Evolutionary conservation across 2,888 invertebrate genomes (phyloP).

Genomic region (Poecilus cupreus): DNA sequence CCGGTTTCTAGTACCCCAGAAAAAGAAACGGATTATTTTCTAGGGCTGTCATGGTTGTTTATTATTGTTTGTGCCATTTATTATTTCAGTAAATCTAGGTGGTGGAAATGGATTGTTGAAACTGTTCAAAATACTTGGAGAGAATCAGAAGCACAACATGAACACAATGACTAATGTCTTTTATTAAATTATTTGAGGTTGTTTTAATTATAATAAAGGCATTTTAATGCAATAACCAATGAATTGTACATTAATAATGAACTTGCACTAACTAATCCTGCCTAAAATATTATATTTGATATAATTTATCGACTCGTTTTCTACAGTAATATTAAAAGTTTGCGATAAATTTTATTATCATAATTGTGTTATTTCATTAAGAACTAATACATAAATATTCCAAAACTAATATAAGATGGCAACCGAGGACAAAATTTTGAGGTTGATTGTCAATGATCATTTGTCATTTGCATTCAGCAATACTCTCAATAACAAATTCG

Average conservation of each 20-base stretch:
- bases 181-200: constrained; percentile 61
- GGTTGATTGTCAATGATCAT: background rate
- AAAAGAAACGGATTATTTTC: constrained; percentile 86
- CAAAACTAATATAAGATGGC: background rate
- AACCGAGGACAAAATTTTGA: background rate
- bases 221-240: too few relatives aligned
- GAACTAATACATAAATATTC: background rate
- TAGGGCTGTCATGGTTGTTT: constrained; percentile 90
- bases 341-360: too few relatives aligned
- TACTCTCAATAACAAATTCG: background rate
- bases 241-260: too few relatives aligned
- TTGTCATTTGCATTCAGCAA: background rate
- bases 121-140: constrained; percentile 90
- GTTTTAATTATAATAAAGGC: too few relatives aligned
- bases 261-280: too few relatives aligned
- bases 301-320: background rate
- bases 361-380: too few relatives aligned
- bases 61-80: constrained; percentile 84
- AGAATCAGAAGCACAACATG: constrained; percentile 89
- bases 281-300: constrained; percentile 17
- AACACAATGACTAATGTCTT: constrained; percentile 78
- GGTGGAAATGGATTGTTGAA: constrained; percentile 88
- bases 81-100: constrained; percentile 84
- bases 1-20: constrained; percentile 87
- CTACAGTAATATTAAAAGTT: background rate